Percentiles rank a stretch among this genome's conserved stretches.
Conservation (phyloP, 1,140 invertebrate genomes). For the Sitobion miscanthi region DNA sequence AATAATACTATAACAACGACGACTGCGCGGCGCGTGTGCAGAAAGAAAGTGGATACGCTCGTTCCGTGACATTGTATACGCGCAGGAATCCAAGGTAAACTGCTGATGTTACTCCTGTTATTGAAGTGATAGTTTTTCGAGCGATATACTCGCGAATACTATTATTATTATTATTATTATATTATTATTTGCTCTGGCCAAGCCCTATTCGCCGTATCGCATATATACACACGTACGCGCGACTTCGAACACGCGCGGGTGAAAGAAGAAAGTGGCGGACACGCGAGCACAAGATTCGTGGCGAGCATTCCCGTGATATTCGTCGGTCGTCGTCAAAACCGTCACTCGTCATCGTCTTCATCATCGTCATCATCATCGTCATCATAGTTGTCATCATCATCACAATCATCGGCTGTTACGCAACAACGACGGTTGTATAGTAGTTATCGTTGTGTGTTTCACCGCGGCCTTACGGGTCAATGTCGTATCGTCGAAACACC, state of each 20-base stretch:
- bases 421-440: not conserved
- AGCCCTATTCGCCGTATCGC: not conserved
- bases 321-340: not conserved
- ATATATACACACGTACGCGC: not conserved
- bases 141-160: not conserved
- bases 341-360: not conserved
- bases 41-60: slow-evolving; percentile 49
- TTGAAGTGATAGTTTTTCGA: slow-evolving; percentile 41
- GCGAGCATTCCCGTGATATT: not conserved
- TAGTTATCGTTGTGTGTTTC: not conserved
- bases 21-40: not conserved
- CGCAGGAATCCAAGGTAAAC: slow-evolving; percentile 47
- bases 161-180: slow-evolving; percentile 16
- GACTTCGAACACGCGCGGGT: not conserved
- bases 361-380: too few species aligned
- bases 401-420: slow-evolving; percentile 1
- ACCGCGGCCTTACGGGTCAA: slow-evolving; percentile 20
- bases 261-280: slow-evolving; percentile 28
- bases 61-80: slow-evolving; percentile 37
- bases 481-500: slow-evolving; percentile 22
- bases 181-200: not conserved
- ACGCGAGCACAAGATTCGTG: not conserved
- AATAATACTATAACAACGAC: not conserved
- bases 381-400: not conserved
- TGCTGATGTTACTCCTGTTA: not conserved